Conservation (phyloP, 2,113 vertebrate species). For the Murina feae region DNA sequence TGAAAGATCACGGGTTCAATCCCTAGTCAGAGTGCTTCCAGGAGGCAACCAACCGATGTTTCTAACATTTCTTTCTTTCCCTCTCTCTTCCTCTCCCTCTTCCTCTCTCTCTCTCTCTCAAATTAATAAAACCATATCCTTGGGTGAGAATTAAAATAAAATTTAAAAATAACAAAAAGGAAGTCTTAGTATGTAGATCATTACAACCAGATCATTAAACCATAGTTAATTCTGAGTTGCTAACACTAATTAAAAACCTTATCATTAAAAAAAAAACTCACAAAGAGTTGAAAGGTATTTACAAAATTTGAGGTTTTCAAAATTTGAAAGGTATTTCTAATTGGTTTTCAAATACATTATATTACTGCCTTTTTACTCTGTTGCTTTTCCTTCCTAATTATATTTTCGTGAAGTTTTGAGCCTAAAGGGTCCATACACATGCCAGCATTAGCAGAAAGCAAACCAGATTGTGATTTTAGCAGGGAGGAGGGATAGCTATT, state of each 20-base stretch:
- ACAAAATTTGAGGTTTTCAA: conserved; percentile 4
- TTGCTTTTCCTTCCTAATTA: neutral
- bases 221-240: neutral
- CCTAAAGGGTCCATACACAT: neutral
- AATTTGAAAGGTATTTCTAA: neutral
- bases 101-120: too few species aligned
- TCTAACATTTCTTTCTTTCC: too few species aligned
- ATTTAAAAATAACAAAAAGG: conserved; percentile 8
- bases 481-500: neutral
- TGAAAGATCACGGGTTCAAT: too few species aligned
- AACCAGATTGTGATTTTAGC: neutral
- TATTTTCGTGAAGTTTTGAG: conserved; percentile 40
- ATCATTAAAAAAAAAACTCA: neutral
- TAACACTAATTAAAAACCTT: neutral
- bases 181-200: neutral
- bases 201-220: neutral
- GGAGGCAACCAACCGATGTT: too few species aligned
- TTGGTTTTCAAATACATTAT: neutral
- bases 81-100: too few species aligned
- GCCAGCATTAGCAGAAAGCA: neutral
- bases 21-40: too few species aligned
- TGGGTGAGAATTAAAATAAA: neutral
- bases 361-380: neutral
- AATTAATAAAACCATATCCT: too few species aligned
- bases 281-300: neutral